Percentiles rank a stretch among this genome's conserved stretches.
phyloP scores from a whole-genome alignment of 2,888 invertebrate species.

The Apamea monoglypha region DNA sequence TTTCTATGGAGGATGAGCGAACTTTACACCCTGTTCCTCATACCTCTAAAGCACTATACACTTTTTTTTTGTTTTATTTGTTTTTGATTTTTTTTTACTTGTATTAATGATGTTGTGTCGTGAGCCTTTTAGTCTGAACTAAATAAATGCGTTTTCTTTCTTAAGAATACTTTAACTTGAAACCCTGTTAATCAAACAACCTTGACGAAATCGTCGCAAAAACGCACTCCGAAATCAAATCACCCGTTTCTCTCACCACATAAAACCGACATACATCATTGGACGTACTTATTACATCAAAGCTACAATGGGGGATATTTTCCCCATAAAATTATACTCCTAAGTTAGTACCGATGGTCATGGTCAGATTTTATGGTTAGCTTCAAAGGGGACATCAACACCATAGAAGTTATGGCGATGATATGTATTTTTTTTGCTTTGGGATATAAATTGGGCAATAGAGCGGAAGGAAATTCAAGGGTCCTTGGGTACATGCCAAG shows the following conservation, averaged over 20 bases:
- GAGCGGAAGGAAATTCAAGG: conserved; percentile 33
- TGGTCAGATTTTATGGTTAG: conserved; percentile 52
- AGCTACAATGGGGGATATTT: conserved; percentile 6
- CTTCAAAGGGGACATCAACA: conserved; percentile 28
- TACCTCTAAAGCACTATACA: no score
- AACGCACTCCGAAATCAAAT: conserved; percentile 21
- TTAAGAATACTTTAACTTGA: not conserved
- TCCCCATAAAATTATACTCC: conserved; percentile 1
- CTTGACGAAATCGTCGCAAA: not conserved
- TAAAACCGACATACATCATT: conserved; percentile 34
- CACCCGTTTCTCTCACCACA: conserved; percentile 10
- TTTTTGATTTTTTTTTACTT: no score
- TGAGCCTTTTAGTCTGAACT: no score
- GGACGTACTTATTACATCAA: conserved; percentile 36
- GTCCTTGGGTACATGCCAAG: conserved; percentile 11
- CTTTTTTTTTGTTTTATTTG: no score
- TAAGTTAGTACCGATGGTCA: conserved; percentile 32
- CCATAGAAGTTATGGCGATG: conserved; percentile 8
- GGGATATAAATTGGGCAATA: conserved; percentile 42
- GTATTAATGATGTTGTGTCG: no score
- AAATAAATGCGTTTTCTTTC: not conserved
- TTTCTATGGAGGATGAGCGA: no score
- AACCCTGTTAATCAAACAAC: not conserved
- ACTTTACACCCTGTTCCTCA: no score
- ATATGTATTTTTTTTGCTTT: conserved; percentile 21